These are phyloP conservation scores for Hyles lineata DNA, from an alignment of 2,888 invertebrate genomes.

Conservation along the genomic window DNA sequence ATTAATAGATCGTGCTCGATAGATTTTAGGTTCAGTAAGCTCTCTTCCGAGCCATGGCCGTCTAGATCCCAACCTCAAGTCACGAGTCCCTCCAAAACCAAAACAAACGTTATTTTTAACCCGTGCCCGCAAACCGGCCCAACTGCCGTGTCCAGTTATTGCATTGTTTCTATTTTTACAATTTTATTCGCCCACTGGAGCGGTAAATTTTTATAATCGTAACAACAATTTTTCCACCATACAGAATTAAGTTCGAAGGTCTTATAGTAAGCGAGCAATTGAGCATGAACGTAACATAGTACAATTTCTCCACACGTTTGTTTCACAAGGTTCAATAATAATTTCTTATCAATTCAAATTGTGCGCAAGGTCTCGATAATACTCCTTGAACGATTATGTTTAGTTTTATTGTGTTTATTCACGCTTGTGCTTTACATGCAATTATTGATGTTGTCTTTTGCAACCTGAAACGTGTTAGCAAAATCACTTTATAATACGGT, in stretches of 20 bases:
- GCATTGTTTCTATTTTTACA: slow-evolving; percentile 26
- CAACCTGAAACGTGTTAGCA: neutral
- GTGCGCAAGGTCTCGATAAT: slow-evolving; percentile 23
- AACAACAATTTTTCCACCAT: slow-evolving; percentile 24
- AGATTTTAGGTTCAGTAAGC: no score
- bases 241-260: slow-evolving; percentile 25
- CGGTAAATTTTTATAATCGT: slow-evolving; percentile 19
- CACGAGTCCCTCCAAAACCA: slow-evolving; percentile 10
- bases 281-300: slow-evolving; percentile 25
- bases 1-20: no score
- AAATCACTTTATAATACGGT: no score
- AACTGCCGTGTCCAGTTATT: slow-evolving; percentile 6
- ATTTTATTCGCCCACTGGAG: slow-evolving; percentile 22
- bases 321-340: slow-evolving; percentile 20
- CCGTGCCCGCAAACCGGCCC: slow-evolving; percentile 12
- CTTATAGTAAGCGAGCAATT: slow-evolving; percentile 14
- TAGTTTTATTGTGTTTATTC: slow-evolving; percentile 11
- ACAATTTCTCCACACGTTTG: slow-evolving; percentile 21
- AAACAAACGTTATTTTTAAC: slow-evolving; percentile 24
- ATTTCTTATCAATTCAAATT: slow-evolving; percentile 18
- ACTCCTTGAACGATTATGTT: neutral
- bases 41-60: no score
- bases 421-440: neutral
- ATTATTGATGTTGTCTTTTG: neutral
- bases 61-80: neutral